Evolutionary conservation across 2,797 vertebrate genomes (phyloP), one percentile per base, ranked within the genome.

Genomic region (Eurystomus glaucurus): DNA sequence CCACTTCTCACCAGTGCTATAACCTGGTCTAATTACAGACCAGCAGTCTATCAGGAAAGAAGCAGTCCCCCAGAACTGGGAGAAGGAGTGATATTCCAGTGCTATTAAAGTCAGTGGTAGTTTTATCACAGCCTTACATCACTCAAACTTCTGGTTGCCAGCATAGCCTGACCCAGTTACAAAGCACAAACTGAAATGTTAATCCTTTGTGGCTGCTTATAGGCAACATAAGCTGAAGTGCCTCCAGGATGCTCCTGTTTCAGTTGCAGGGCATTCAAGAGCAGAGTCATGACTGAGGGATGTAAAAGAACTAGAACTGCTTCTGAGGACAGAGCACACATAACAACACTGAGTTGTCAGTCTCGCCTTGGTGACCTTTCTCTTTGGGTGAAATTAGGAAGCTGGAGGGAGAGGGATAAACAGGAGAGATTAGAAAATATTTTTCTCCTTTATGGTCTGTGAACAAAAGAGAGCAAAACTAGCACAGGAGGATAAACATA

Each of bases 401-500:
- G 14, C 29, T 86, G 28, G 46, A 72, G 28, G 18, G 57, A 75
- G 28, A 64, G 50, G 35, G 9, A 6, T 70, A 75, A 84, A 65
- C 29, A 74, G 22, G 60, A 65, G 57, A n/a, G 17, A 58, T 66
- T 55, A 78, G 62, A 58, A 71, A 55, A 45, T 4, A 55, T 29
- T 61, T 90, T 87, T 82, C n/a, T 90, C 46, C 71, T 45, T 65
- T 82, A 28, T 57, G 29, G 11, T 82, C 21, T 48, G 41, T 70
- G 65, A 93, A 70, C 26, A 33, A 78, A 52, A 94, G 31, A 79
- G 25, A 51, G 52, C 31, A 61, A 21, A 93, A 66, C 50, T 62
- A 18, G 22, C 25, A 69, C 10, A 6, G 6, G n/a, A 88, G 39
- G 26, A 14, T 69, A 70, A 88, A 80, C 31, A 72, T 23, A 21